A percentile compares a stretch with the other conserved stretches of the same genome.
phyloP scores from a whole-genome alignment of 2,888 invertebrate genomes.

The Siphonodentalium dalli region DNA sequence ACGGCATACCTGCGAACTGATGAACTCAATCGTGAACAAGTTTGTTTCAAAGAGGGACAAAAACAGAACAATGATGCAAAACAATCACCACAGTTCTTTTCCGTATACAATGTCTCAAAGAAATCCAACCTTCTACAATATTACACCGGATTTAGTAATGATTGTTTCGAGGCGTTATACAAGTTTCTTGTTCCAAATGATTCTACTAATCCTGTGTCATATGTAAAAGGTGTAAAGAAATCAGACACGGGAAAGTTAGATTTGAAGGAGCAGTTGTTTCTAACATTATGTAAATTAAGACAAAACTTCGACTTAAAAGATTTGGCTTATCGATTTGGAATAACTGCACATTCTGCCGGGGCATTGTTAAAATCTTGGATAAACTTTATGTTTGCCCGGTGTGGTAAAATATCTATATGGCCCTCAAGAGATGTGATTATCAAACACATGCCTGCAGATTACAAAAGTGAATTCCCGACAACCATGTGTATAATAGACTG shows the following conservation, averaged over 20 bases:
- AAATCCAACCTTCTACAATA: too few species aligned
- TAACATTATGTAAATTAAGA: not conserved
- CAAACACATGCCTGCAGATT: conserved; percentile 6
- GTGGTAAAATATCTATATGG: conserved; percentile 1
- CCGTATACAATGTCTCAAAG: too few species aligned
- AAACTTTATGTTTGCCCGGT: conserved; percentile 1
- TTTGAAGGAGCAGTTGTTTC: conserved; percentile 1
- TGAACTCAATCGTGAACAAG: too few species aligned
- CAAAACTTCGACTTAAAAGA: not conserved
- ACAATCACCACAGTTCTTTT: too few species aligned
- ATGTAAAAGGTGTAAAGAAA: not conserved
- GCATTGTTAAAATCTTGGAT: not conserved
- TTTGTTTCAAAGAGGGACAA: too few species aligned
- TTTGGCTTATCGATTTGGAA: not conserved
- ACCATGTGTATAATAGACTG: conserved; percentile 12
- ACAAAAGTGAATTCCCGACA: conserved; percentile 3
- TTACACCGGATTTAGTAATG: too few species aligned
- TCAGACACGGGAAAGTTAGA: not conserved
- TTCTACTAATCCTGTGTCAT: not conserved
- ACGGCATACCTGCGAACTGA: too few species aligned
- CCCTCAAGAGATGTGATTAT: conserved; percentile 1
- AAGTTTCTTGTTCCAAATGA: not conserved
- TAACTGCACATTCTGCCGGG: not conserved
- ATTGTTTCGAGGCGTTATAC: too few species aligned
- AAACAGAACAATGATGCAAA: too few species aligned